These are phyloP conservation scores for Aphelinus certus DNA, from an alignment of 1,140 invertebrate species.

Conservation along the genomic window DNA sequence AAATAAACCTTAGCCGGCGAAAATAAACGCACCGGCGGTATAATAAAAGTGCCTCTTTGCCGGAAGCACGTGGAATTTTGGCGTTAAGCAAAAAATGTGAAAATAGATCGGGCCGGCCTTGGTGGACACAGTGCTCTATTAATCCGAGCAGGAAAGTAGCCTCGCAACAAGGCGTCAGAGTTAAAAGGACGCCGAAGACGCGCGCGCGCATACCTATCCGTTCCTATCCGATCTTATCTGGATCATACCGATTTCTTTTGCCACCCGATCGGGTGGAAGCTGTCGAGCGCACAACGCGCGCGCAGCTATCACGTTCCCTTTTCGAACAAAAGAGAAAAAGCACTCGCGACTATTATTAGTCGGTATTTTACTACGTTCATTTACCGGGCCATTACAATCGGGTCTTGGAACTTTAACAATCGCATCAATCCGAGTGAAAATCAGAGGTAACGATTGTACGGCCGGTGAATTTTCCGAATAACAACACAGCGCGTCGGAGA, in stretches of 20 bases:
- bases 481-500: too few species aligned
- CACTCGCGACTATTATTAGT: too few species aligned
- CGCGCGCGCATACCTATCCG: too few species aligned
- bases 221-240: background rate
- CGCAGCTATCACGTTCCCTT: background rate
- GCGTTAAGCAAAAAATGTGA: slow-evolving; percentile 37
- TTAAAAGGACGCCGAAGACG: background rate
- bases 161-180: background rate
- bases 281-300: background rate
- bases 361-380: too few species aligned
- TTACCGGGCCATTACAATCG: too few species aligned
- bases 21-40: slow-evolving; percentile 16
- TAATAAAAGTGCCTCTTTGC: slow-evolving; percentile 3
- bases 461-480: too few species aligned
- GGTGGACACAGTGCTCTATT: slow-evolving; percentile 1
- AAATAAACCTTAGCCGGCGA: slow-evolving; percentile 22
- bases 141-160: background rate
- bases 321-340: too few species aligned
- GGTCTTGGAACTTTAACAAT: too few species aligned
- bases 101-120: slow-evolving; percentile 33
- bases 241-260: background rate
- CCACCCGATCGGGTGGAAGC: background rate
- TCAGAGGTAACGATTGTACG: too few species aligned
- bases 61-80: slow-evolving; percentile 37
- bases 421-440: too few species aligned